A percentile compares a stretch with the other conserved stretches of the same genome.
phyloP scores from a whole-genome alignment of 2,113 vertebrate species.

The Galemys pyrenaicus region DNA sequence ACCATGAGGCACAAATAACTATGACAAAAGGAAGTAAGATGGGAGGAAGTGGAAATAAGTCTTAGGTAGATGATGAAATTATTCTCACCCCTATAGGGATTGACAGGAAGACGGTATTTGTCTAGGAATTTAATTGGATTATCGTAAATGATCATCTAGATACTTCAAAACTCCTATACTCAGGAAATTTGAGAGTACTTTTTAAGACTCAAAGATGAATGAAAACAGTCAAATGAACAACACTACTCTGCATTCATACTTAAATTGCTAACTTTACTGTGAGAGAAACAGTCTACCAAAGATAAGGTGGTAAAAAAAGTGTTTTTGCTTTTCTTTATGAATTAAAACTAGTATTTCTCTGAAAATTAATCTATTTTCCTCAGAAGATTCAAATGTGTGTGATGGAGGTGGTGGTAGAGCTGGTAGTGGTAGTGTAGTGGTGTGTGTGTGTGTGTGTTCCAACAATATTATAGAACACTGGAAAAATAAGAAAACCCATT shows the following conservation, averaged over 20 bases:
- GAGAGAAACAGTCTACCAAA: neutral
- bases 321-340: neutral
- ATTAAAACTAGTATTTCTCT: neutral
- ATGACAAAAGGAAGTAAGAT: neutral
- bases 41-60: neutral
- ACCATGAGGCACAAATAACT: neutral
- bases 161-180: neutral
- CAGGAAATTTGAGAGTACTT: neutral
- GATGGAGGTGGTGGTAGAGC: too few species aligned
- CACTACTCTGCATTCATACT: neutral
- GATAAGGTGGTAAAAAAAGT: neutral
- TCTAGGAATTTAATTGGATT: neutral
- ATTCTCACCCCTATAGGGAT: fast-evolving
- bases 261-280: neutral
- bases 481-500: neutral
- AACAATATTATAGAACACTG: neutral
- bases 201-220: neutral
- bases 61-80: neutral
- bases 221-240: neutral
- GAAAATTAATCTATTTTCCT: neutral
- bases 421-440: neutral
- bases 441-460: neutral
- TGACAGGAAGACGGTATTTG: neutral
- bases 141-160: neutral
- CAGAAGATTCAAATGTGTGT: neutral